Percentiles rank a stretch among this genome's conserved stretches.
phyloP scores from a whole-genome alignment of 35 echinoderm and acorn worm species.

The Holothuria glaberrima region DNA sequence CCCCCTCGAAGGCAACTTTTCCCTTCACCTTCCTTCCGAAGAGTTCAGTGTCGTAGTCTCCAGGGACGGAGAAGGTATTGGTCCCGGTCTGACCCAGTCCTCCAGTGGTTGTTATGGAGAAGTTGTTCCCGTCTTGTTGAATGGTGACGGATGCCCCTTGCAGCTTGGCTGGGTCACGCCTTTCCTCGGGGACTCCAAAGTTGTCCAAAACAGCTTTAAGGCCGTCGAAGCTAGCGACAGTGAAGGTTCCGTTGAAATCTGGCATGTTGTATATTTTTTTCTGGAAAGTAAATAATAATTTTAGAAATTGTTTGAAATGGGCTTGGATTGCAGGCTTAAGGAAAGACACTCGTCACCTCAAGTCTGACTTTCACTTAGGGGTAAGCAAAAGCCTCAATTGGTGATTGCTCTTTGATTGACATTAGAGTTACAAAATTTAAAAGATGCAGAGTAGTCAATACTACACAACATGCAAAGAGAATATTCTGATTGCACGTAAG shows the following conservation, averaged over 20 bases:
- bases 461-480: too few species aligned
- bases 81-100: conserved; percentile 46
- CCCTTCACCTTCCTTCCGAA: conserved; percentile 42
- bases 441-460: too few species aligned
- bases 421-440: too few species aligned
- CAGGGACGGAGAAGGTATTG: conserved; percentile 52
- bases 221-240: conserved; percentile 31
- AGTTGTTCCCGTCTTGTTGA: conserved; percentile 69
- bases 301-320: too few species aligned
- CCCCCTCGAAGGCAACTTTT: conserved; percentile 58
- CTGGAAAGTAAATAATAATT: too few species aligned
- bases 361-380: too few species aligned
- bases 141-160: conserved; percentile 49
- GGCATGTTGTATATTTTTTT: conserved; percentile 13
- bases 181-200: conserved; percentile 62
- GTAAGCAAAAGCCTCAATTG: too few species aligned
- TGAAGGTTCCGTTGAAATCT: conserved; percentile 27
- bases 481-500: too few species aligned
- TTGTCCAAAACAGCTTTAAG: conserved; percentile 49
- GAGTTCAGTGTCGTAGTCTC: conserved; percentile 48
- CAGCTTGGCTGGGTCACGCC: conserved; percentile 37
- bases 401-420: too few species aligned
- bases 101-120: conserved; percentile 64
- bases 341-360: too few species aligned
- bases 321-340: too few species aligned